Evolutionary conservation across 2,888 invertebrate genomes (phyloP), one percentile per base, ranked within the genome.

Genomic region (Stictocephala bisonia): DNA sequence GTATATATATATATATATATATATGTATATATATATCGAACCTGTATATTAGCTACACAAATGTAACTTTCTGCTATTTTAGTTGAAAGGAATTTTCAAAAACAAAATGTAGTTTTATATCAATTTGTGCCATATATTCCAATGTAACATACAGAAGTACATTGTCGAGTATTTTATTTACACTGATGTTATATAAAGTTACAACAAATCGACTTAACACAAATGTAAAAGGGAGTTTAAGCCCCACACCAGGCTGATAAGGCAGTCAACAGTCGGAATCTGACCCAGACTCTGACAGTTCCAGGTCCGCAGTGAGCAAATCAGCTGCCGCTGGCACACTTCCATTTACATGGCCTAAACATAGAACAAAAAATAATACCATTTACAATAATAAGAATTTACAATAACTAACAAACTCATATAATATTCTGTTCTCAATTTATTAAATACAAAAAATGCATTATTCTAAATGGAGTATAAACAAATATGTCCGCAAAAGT

Each of bases 211-310:
- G 15, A 64, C 69, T 51, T 31, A 31, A 31, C 35, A 31, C 15
- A 44, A 6, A 15, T 7, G 15, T 15, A 44, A 9, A 7, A n/a
- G 15, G 44, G 9, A 44, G 44, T 6, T 15, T 15, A 15, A 15
- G 9, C 44, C 44, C 9, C 44, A 6, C 44, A 44, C 44, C 44
- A 44, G 44, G 44, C 44, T 29, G 51, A 31, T 31, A 64, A 44
- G 58, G 70, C 48, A 70, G 58, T 71, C 27, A 67, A 88, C 87
- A 90, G 86, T 91, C 90, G 74, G 88, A 90, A 84, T 94, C 94
- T 81, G 93, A 93, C 82, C 93, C 94, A 41, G 93, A 92, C 86
- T 93, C 93, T 66, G 94, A 95, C 81, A 95, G 88, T 86, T 93
- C 92, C 81, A 95, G 88, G 85, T 95, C 95, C 82, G 93, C 93